These are phyloP conservation scores for Rhombomys opimus DNA, from an alignment of 2,113 vertebrate genomes.

Conservation along the genomic window DNA sequence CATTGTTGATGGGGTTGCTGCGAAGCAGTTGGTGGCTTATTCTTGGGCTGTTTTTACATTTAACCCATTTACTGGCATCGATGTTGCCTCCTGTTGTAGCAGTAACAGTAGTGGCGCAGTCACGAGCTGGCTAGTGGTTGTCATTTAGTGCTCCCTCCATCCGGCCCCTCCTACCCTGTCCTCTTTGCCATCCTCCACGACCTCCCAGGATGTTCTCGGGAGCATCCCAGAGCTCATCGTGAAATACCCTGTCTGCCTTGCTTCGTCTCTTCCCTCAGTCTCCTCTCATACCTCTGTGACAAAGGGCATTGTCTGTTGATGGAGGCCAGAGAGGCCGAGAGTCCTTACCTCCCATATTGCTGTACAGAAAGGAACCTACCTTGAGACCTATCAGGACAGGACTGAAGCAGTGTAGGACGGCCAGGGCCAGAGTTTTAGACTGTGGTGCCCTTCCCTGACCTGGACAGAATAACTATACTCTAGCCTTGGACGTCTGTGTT, in stretches of 20 bases:
- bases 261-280: conserved; percentile 70
- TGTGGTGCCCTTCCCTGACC: background rate
- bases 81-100: conserved; percentile 85
- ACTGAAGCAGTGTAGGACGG: conserved; percentile 44
- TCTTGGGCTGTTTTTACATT: conserved; percentile 89
- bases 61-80: conserved; percentile 85
- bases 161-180: background rate
- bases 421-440: background rate
- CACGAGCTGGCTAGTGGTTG: conserved; percentile 83
- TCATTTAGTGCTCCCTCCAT: conserved; percentile 68
- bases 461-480: background rate
- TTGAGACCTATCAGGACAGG: conserved; percentile 41
- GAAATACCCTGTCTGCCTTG: conserved; percentile 76
- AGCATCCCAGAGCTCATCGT: conserved; percentile 69
- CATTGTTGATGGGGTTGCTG: conserved; percentile 84
- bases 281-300: conserved; percentile 68
- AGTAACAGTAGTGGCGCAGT: conserved; percentile 83
- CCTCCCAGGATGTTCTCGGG: conserved; percentile 76
- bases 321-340: conserved; percentile 30
- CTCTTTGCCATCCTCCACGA: conserved; percentile 70
- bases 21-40: conserved; percentile 90
- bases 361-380: background rate
- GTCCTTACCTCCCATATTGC: background rate
- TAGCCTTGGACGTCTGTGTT: background rate
- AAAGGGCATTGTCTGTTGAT: conserved; percentile 52